Conservation (phyloP, 2,888 invertebrate species). For the Limnephilus lunatus region DNA sequence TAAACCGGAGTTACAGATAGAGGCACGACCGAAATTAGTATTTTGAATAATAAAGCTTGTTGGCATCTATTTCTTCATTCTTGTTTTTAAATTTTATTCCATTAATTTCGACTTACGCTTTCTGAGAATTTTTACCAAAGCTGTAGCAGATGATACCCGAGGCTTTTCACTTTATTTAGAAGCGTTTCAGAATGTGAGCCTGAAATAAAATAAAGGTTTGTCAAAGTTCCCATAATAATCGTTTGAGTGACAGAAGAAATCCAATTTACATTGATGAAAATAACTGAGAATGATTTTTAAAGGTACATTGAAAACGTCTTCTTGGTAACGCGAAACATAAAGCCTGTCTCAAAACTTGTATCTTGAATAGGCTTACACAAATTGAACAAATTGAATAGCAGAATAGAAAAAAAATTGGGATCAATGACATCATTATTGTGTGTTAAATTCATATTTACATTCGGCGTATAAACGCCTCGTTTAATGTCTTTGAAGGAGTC, state of each 20-base stretch:
- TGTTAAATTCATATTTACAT: too few relatives aligned
- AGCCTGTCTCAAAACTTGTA: neutral
- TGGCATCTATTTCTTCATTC: neutral
- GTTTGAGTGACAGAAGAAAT: neutral
- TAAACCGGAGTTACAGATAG: too few relatives aligned
- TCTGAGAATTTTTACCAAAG: neutral
- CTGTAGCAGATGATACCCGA: neutral
- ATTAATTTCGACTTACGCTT: neutral
- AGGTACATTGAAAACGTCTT: neutral
- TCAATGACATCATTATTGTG: too few relatives aligned
- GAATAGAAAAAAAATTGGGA: neutral
- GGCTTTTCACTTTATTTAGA: neutral
- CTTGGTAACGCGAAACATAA: neutral
- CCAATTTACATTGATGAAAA: neutral
- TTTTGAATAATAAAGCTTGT: neutral
- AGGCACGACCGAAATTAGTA: too few relatives aligned
- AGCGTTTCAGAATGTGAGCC: neutral
- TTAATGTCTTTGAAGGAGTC: too few relatives aligned
- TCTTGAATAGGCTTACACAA: neutral
- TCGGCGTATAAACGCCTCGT: too few relatives aligned
- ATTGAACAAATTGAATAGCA: neutral
- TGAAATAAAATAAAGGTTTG: neutral
- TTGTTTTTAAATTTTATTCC: neutral
- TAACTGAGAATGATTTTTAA: neutral
- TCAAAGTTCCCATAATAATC: neutral